Base-by-base conservation (phyloP, 2,797 vertebrate species). In the Sorex maritimensis region DNA sequence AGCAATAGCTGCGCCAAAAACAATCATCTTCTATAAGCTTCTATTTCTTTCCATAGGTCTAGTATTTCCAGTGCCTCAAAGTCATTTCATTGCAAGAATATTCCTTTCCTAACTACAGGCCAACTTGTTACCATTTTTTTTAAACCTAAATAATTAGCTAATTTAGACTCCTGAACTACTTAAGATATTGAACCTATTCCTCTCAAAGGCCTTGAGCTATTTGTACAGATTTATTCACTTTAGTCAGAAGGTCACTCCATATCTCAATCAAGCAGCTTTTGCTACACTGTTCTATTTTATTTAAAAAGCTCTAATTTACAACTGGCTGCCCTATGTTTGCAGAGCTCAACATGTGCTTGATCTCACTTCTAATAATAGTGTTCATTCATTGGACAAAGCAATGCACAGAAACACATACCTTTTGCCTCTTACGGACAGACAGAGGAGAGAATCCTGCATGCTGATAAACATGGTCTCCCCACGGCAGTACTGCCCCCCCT, bases 241-340 rank as follows among this genome's bases (percentile, higher is more conserved):
- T 75, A 63, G 41, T 19, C 41, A 91, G 24, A n/a, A 38, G 52
- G 26, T 79, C 17, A 52, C 4, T 75, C 73, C 79, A n/a, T 77
- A 80, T 88, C 81, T 91, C 52, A 79, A 49, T 87, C 34, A 49
- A 88, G 46, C 17, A 90, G 30, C 0, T 83, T 95, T 94, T 72
- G 55, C 46, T 55, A 41, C 74, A 73, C 5, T 15, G 71, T 58
- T 44, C 21, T 13, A 44, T 63, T 91, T 88, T 73, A 24, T 72
- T 34, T 91, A 38, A 46, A 1, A 65, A 68, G 46, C 21, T 80
- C 17, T 68, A 61, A 15, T 72, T 73, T 26, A 61, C 67, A 11
- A 4, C 34, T 8, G 24, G 6, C 14, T 41, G 10, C 13, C 30
- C 28, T 77, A 41, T 0, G 34, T 69, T 89, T 63, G 41, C 52